Base-by-base conservation (phyloP, 2,797 vertebrate species). In the Microtus agrestis region DNA sequence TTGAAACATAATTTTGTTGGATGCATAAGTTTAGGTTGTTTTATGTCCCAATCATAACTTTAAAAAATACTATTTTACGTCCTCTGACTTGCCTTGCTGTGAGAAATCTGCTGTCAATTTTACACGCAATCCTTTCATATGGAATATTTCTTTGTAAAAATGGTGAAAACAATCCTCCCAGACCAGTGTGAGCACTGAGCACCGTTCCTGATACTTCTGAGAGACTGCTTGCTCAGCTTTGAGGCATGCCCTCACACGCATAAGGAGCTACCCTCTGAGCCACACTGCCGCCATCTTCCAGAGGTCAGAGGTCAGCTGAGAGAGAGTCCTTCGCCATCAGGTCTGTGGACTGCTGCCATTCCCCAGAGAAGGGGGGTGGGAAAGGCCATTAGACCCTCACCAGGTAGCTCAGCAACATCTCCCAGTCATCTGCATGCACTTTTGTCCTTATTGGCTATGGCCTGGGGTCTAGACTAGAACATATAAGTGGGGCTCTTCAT, bases 11-110 rank as follows among this genome's bases (percentile, higher is more conserved):
- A n/a, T 63, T 95, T 65, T 65, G 21, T 48, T 73, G 34, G 43
- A 56, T 88, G 23, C 12, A 85, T 25, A 90, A 65, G 27, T 90
- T 85, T 91, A 40, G 51, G n/a, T n/a, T 84, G 56, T 46, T 43
- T 67, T 94, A 59, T 86, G 19, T 15, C 37, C 48, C 89, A 61
- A 82, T 93, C 25, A 63, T 79, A 76, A 61, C 48, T 95, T 91
- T 74, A 67, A 91, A 54, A 88, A 61, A 80, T 48, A 37, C 23
- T 29, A 34, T 73, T 91, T 40, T 48, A 77, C 8, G 21, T 91
- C 46, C 73, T 87, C 67, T 73, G 40, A 51, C 46, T 87, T 89
- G 31, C 31, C 51, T 81, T 84, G 76, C n/a, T 88, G 0, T 21
- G 59, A 93, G 59, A 92, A 78, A 73, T 79, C 27, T 69, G 37